Percentiles rank a stretch among this genome's conserved stretches.
phyloP scores from a whole-genome alignment of 2,113 vertebrate genomes.

The Morone saxatilis region DNA sequence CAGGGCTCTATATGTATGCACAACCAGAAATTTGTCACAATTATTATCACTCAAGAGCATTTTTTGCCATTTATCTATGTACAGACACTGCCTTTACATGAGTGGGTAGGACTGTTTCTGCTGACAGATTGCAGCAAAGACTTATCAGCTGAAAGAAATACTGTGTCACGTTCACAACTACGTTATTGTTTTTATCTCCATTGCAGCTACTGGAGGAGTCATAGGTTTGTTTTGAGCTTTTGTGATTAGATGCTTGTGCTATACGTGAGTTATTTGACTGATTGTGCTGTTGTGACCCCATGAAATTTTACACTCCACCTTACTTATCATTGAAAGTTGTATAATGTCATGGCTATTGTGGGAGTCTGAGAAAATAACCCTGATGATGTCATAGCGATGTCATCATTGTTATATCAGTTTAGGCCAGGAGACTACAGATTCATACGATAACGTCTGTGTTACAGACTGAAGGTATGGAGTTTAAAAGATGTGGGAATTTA shows the following conservation, averaged over 20 bases:
- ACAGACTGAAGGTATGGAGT: neutral
- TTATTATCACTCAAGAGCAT: constrained; percentile 31
- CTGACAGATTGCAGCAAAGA: constrained; percentile 36
- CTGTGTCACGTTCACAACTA: constrained; percentile 23
- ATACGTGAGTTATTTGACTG: neutral
- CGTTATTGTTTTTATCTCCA: constrained; percentile 40
- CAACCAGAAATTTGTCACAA: neutral
- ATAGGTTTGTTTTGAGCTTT: constrained; percentile 25
- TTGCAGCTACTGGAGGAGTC: neutral
- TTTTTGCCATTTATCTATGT: constrained; percentile 41
- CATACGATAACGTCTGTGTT: neutral
- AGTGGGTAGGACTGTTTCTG: constrained; percentile 52
- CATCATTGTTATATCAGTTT: neutral
- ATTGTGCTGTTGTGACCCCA: neutral
- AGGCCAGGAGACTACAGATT: too few species aligned
- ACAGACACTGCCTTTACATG: constrained; percentile 32
- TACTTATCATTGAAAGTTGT: neutral
- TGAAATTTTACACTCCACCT: neutral
- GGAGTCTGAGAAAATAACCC: neutral
- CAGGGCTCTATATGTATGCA: neutral
- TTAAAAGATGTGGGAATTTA: neutral
- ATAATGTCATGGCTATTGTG: too few species aligned
- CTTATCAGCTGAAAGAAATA: constrained; percentile 34
- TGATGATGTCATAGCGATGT: constrained; percentile 4
- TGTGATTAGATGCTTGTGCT: constrained; percentile 52